phyloP scores from a whole-genome alignment of 2,888 invertebrate species.

The Stenoptilia bipunctidactyla region DNA sequence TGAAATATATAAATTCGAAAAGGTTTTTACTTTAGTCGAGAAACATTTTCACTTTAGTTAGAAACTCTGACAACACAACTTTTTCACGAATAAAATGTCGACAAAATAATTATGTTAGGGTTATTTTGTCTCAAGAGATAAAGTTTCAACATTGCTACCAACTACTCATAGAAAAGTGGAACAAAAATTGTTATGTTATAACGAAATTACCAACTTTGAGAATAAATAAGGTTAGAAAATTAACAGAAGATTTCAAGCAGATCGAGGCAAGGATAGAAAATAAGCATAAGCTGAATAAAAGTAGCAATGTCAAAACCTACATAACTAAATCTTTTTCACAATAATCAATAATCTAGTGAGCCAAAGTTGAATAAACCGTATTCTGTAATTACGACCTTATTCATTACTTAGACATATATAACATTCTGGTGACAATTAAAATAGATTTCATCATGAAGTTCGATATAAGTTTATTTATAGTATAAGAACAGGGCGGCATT shows the following conservation, averaged over 20 bases:
- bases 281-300: conserved; percentile 18
- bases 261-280: conserved; percentile 17
- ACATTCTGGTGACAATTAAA: conserved; percentile 65
- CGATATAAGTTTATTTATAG: conserved; percentile 6
- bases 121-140: no score
- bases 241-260: conserved; percentile 23
- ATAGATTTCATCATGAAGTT: conserved; percentile 51
- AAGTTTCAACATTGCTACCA: conserved; percentile 63
- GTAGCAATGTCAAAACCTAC: conserved; percentile 66
- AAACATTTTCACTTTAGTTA: no score
- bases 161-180: background rate
- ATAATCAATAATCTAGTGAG: conserved; percentile 50
- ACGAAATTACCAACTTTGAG: conserved; percentile 58
- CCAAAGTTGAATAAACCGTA: conserved; percentile 44
- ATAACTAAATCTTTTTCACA: conserved; percentile 22
- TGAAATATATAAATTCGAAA: conserved; percentile 8
- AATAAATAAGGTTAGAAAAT: conserved; percentile 26
- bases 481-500: conserved; percentile 4
- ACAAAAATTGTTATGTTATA: background rate
- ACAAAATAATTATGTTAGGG: conserved; percentile 6
- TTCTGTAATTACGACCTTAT: conserved; percentile 46
- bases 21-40: background rate
- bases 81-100: conserved; percentile 9
- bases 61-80: no score
- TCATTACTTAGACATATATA: conserved; percentile 65